Evolutionary conservation across 2,113 vertebrate species (phyloP).

Genomic region (Camarhynchus parvulus): DNA sequence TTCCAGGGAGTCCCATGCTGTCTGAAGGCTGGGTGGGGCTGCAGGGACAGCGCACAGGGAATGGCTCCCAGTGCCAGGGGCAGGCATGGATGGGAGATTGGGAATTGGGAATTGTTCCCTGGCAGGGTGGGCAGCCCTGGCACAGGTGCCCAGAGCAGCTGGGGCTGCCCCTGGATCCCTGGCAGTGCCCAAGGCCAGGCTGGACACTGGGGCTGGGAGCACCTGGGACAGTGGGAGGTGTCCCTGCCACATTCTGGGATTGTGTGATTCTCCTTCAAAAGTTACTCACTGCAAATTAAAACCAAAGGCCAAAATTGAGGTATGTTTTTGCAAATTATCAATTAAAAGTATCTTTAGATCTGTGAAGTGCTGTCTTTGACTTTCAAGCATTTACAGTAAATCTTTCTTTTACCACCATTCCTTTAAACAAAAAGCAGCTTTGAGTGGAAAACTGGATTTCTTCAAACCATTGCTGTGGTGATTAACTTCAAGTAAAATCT

Average conservation of each 20-base stretch:
- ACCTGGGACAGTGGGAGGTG: background rate
- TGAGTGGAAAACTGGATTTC: no score
- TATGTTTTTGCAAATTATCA: background rate
- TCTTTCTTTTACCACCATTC: no score
- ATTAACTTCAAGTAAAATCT: no score
- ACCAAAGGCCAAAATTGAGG: background rate
- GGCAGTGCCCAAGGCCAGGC: background rate
- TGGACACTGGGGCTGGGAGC: background rate
- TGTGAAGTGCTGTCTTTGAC: no score
- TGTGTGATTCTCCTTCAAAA: background rate
- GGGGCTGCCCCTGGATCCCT: background rate
- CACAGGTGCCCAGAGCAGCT: background rate
- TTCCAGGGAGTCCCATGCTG: accelerated
- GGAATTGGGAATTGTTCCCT: background rate
- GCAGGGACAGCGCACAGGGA: background rate
- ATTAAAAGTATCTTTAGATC: background rate
- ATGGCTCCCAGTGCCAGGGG: background rate
- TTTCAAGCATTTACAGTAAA: no score
- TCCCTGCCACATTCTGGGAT: background rate
- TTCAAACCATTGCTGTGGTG: no score
- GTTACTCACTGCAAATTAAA: background rate
- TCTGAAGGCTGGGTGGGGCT: background rate
- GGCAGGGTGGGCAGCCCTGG: background rate
- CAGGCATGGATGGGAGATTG: accelerated
- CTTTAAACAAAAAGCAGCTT: no score